These are phyloP conservation scores for Pica pica DNA, from an alignment of 2,113 vertebrate genomes.

Conservation along the genomic window DNA sequence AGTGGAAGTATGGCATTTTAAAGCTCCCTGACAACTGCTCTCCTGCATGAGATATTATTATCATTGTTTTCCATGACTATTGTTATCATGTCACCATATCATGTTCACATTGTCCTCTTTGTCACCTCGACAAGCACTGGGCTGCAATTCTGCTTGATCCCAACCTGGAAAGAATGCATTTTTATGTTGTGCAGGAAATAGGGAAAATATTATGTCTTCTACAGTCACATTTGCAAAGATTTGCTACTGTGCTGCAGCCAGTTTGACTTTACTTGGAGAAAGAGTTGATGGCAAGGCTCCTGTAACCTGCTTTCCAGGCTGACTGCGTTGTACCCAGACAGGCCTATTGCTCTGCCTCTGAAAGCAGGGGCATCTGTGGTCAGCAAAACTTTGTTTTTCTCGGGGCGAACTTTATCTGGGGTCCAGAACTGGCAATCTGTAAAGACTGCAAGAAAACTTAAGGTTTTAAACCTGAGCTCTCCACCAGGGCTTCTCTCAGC, in stretches of 20 bases:
- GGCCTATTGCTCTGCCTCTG: neutral
- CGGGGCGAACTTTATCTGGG: neutral
- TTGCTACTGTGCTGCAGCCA: neutral
- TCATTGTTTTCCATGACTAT: neutral
- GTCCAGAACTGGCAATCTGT: neutral
- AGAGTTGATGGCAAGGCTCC: neutral
- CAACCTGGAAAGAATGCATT: neutral
- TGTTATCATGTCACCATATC: neutral
- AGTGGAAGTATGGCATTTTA: constrained; percentile 3
- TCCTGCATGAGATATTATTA: neutral
- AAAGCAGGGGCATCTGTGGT: neutral
- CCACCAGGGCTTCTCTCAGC: neutral
- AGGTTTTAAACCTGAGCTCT: neutral
- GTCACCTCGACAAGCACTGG: neutral
- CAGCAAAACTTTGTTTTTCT: neutral
- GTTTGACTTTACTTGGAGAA: neutral
- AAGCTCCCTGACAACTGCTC: neutral
- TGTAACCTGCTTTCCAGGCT: neutral
- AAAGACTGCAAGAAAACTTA: neutral
- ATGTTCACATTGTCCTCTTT: neutral
- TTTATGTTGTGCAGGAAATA: neutral
- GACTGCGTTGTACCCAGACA: neutral
- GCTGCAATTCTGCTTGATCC: neutral
- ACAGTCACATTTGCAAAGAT: neutral
- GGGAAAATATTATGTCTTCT: neutral